Evolutionary conservation across 2,797 vertebrate genomes (phyloP).

Genomic region (Eulemur albifrons): DNA sequence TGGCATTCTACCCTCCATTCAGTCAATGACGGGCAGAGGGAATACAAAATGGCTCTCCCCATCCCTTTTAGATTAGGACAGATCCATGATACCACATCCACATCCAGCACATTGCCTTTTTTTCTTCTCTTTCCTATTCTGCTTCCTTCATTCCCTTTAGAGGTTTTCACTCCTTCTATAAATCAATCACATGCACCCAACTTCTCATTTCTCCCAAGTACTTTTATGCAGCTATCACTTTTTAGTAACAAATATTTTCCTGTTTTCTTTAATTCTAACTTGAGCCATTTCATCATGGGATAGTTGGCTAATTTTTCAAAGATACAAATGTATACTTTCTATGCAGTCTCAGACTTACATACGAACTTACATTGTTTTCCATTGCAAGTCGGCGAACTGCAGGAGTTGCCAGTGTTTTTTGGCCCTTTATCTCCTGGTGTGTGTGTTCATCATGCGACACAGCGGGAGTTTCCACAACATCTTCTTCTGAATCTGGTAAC

Average conservation of each 20-base stretch:
- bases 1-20: not conserved
- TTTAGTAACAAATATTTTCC: not conserved
- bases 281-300: not conserved
- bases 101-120: not conserved
- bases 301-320: not conserved
- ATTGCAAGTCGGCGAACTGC: constrained; percentile 96
- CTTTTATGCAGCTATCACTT: not conserved
- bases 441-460: constrained; percentile 96
- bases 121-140: not conserved
- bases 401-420: constrained; percentile 95
- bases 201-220: constrained; percentile 12
- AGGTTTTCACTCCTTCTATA: not conserved
- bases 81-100: not conserved
- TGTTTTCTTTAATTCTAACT: not conserved
- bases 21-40: not conserved
- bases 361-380: constrained; percentile 93
- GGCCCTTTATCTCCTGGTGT: constrained; percentile 97
- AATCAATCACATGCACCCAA: not conserved
- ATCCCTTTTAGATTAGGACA: not conserved
- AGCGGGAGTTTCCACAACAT: constrained; percentile 95
- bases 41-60: not conserved
- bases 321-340: not conserved
- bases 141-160: not conserved
- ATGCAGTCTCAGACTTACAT: not conserved
- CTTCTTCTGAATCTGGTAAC: constrained; percentile 91